Evolutionary conservation across 1,140 invertebrate species (phyloP).

Genomic region (Drosophila sturtevanti): DNA sequence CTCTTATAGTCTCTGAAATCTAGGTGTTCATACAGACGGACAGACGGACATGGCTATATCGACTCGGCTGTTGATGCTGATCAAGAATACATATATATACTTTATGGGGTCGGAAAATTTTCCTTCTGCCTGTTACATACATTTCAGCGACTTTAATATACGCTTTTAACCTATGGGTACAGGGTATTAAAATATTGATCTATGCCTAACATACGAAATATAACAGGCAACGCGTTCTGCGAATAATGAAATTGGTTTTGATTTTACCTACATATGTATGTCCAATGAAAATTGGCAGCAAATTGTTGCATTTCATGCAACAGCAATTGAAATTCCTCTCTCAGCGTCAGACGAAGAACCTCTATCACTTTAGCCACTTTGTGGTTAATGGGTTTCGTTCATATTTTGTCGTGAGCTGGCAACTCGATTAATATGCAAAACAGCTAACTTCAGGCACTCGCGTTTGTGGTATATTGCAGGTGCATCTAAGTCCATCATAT

Average conservation of each 20-base stretch:
- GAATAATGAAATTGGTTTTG: slow-evolving; percentile 35
- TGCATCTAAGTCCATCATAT: slow-evolving; percentile 37
- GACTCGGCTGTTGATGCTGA: too few species aligned
- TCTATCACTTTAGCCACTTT: neutral
- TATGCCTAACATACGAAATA: slow-evolving; percentile 42
- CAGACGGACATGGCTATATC: too few species aligned
- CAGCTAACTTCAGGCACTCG: neutral
- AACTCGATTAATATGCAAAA: slow-evolving; percentile 76
- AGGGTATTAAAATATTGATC: slow-evolving; percentile 12
- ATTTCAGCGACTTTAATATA: too few species aligned
- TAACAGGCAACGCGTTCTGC: slow-evolving; percentile 44
- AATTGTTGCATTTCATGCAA: slow-evolving; percentile 78
- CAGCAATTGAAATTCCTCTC: slow-evolving; percentile 71
- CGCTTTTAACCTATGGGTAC: too few species aligned
- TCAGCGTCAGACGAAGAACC: neutral
- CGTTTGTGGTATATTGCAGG: slow-evolving; percentile 41
- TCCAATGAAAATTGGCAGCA: slow-evolving; percentile 35
- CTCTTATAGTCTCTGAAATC: too few species aligned
- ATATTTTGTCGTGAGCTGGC: slow-evolving; percentile 28
- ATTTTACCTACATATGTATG: neutral
- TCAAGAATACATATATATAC: too few species aligned
- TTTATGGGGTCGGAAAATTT: too few species aligned
- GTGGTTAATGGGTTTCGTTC: neutral
- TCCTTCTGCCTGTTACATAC: too few species aligned
- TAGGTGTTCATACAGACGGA: too few species aligned